Base-by-base conservation (phyloP, 92 coral and sea anemone genomes). In the Muricea muricata region DNA sequence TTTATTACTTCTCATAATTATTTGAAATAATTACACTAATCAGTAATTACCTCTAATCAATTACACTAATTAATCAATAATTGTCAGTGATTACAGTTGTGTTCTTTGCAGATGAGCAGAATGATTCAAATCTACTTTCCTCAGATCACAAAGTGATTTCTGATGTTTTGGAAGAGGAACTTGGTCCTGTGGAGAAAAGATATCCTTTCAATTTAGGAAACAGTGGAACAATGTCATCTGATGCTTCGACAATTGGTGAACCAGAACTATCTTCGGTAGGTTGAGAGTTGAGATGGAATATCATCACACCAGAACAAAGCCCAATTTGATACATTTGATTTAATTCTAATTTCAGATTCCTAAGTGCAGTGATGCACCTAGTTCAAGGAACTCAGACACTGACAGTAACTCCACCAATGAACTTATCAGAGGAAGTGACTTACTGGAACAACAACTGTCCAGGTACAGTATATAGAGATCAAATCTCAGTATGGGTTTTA, bases 131-230 rank as follows among this genome's bases (percentile, higher is more conserved):
- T 82, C 55, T 96, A 57, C 56, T 96, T 73, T 85, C 98, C 0
- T 89, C 98, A 66, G 91, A 96, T 28, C 98, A 96, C 81, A 95
- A 96, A 65, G 89, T 93, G 18, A 83, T 96, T 26, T 93, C 99
- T 54, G 92, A 93, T 73, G 90, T 96, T 12, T 75, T 96, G 61
- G 71, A 78, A 60, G 98, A 96, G 73, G 99, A 96, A 77, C 87
- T 96, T 84, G 98, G 99, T 17, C 85, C 94, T 31, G 63, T 70
- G 9, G 89, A 70, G 41, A 0, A 17, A 23, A 66, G 66, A 31
- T 82, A 79, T 47, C 41, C 20, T 39, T 57, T 12, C 24, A 76
- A 79, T 5, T 37, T 37, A 9, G 9, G 42, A 37, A 37, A 37
- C 42, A 37, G 42, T 37, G 42, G 42, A 4, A 37, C 5, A 37